Base-by-base conservation (phyloP, 1,140 invertebrate genomes). In the Chrysomallon squamiferum region DNA sequence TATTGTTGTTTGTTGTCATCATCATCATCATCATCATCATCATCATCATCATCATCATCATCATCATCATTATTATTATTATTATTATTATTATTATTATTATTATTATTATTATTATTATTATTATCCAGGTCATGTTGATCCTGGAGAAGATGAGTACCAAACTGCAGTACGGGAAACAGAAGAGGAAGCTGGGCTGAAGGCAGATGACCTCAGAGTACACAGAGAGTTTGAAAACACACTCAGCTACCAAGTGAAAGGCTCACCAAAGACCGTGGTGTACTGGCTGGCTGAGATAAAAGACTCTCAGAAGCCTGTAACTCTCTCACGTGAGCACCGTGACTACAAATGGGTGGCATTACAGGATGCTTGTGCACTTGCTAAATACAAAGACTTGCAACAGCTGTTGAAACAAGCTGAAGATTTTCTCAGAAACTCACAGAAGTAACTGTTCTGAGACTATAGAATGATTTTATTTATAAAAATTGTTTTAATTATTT, bases 141-240 rank as follows among this genome's bases (percentile, higher is more conserved):
- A 96, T 85, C 89, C 89, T 18, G 93, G 92, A 0, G 95, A 96
- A 86, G 89, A 89, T 45, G 91, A 93, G 66, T 85, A 90, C 85
- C 85, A 90, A 70, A 92, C 94, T n/a, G 95, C 95, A 4, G 76
- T 92, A n/a, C 87, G 95, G 70, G 95, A 97, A 88, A 95, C 93
- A 0, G 75, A 89, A 71, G 95, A 97, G 87, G 95, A 97, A 88
- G 88, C 94, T 58, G 94, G 94, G 45, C 86, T 93, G 3, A 74
- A 73, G 41, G 64, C 68, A 59, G 65, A 77, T 6, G 72, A 87
- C 47, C 75, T 88, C 15, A 69, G 74, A 9, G 71, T 89, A 25
- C 66, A 87, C 33, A 69, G 84, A 30, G 73, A 81, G 13, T 88
- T 87, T 68, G 62, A 82, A 62, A 75, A 73, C 61, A 76, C 69